Conservation (phyloP, 2,888 invertebrate species). For the Cryptosula pallasiana region DNA sequence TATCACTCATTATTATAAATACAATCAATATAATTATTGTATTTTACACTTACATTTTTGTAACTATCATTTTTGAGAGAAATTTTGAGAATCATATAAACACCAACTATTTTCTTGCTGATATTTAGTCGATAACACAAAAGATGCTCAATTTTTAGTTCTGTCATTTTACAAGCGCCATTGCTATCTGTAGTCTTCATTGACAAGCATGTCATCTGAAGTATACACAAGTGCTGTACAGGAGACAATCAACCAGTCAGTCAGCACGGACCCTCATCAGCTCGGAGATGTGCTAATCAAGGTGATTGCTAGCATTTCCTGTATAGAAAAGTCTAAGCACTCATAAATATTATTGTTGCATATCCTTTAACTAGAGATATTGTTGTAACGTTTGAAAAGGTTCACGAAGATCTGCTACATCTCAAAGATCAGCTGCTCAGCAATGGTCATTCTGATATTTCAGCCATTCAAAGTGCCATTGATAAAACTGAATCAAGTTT, state of each 20-base stretch:
- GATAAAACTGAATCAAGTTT: slow-evolving; percentile 47
- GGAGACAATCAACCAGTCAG: not conserved
- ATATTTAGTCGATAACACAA: too few relatives aligned
- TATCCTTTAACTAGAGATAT: not conserved
- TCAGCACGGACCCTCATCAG: slow-evolving; percentile 38
- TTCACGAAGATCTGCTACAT: slow-evolving; percentile 47
- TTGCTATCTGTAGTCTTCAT: too few relatives aligned
- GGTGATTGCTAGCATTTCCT: slow-evolving; percentile 31
- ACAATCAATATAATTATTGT: too few relatives aligned
- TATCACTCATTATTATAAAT: too few relatives aligned
- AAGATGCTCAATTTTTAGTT: too few relatives aligned
- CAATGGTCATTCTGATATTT: slow-evolving; percentile 39
- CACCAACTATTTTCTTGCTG: too few relatives aligned
- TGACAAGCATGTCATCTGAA: slow-evolving; percentile 10
- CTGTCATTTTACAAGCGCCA: too few relatives aligned
- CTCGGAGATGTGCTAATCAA: slow-evolving; percentile 49
- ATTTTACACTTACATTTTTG: too few relatives aligned
- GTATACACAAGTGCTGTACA: not conserved
- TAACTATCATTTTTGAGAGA: too few relatives aligned
- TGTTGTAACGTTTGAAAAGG: slow-evolving; percentile 32
- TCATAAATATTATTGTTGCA: not conserved
- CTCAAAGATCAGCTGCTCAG: slow-evolving; percentile 38
- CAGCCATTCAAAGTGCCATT: slow-evolving; percentile 44
- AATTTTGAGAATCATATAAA: too few relatives aligned
- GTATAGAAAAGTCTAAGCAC: not conserved